Base-by-base conservation (phyloP, 2,888 invertebrate species). In the Molanna angustata region DNA sequence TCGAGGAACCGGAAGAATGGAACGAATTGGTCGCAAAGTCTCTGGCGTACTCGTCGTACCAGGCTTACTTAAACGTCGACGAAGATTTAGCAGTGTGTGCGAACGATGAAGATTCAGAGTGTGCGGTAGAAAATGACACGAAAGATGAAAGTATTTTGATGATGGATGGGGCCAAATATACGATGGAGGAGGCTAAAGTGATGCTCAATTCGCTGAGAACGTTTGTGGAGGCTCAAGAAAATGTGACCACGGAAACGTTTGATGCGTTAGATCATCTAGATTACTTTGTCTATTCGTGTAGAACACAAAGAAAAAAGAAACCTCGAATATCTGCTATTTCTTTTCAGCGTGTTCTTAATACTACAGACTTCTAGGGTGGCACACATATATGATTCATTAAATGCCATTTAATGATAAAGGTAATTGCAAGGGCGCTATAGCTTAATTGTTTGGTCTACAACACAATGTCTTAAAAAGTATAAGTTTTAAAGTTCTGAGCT, bases 151-250 rank as follows among this genome's bases (percentile, higher is more conserved):
- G 17, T 14, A 4, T 11, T 17, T 3, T 20, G 6, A 13, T 20
- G 4, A n/a, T n/a, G n/a, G 14, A n/a, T 4, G 11, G 2, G 17
- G 21, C 3, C 7, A 19, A 19, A 17, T 9, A 9, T 6, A 37
- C 9, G 16, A 4, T 3, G 9, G 18, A 4, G 16, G 41, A 41
- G n/a, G 41, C 14, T 11, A 41, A 4, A 6, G 13, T 21, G 3
- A 9, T 41, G 21, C 4, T 41, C 3, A 14, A 21, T 3, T 20
- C 21, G 3, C 18, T 41, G 11, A 41, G 41, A 21, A 11, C 18
- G 9, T 41, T 41, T 41, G 18, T 41, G 9, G 41, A 41, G n/a
- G 14, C 41, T 21, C 41, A 41, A 41, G 41, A 21, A 2, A 41
- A 41, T 17, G 41, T 41, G 4, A 4, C 21, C 9, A 19, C 6